Percentiles rank a stretch among this genome's conserved stretches.
Conservation (phyloP, 2,888 invertebrate genomes). For the Chloromyia formosa region DNA sequence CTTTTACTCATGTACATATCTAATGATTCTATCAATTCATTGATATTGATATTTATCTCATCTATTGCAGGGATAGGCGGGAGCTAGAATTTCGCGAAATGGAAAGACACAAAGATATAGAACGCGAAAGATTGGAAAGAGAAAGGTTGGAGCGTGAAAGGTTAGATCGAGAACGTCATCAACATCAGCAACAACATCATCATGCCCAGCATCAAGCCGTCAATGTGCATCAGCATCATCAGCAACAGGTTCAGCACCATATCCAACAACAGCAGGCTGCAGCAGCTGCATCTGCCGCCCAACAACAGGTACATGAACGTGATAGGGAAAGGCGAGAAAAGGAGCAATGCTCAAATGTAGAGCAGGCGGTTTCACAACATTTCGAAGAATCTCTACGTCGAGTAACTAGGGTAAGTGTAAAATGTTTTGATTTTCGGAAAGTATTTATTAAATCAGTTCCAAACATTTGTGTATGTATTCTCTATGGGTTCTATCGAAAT, state of each 20-base stretch:
- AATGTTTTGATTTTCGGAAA: background rate
- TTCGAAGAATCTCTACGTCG: conserved; percentile 87
- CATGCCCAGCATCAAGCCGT: conserved; percentile 45
- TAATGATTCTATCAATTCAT: too few species aligned
- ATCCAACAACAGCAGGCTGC: conserved; percentile 15
- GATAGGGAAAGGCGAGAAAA: conserved; percentile 70
- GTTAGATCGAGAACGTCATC: conserved; percentile 35
- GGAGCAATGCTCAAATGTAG: conserved; percentile 64
- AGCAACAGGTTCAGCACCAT: conserved; percentile 43
- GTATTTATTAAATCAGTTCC: too few species aligned
- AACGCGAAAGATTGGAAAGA: conserved; percentile 49
- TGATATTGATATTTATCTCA: background rate
- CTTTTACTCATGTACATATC: too few species aligned
- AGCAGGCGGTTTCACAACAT: conserved; percentile 83
- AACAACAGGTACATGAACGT: conserved; percentile 55
- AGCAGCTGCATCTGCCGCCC: background rate
- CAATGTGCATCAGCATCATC: conserved; percentile 46
- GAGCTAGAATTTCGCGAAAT: conserved; percentile 51
- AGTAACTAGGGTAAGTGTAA: conserved; percentile 59
- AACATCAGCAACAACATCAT: conserved; percentile 46
- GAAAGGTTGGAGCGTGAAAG: conserved; percentile 50
- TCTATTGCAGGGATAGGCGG: conserved; percentile 49
- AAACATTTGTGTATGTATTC: too few species aligned
- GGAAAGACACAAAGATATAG: conserved; percentile 51
- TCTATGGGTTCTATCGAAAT: too few species aligned